Conservation (phyloP, 2,797 vertebrate genomes). For the Tangara arthus region DNA sequence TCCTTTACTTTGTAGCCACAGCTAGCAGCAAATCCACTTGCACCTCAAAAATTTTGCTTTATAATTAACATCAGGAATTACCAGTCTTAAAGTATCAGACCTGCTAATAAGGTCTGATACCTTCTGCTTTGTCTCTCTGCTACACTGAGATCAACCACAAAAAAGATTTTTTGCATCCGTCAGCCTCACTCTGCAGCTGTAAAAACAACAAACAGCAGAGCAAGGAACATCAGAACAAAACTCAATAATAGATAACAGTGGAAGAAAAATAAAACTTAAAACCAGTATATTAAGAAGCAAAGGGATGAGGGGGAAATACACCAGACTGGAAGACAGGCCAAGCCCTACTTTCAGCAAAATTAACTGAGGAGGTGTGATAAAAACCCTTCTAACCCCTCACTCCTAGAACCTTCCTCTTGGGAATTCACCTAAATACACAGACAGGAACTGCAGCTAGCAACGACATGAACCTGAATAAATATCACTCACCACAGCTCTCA, state of each 20-base stretch:
- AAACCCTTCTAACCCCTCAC: not conserved
- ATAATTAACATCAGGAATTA: not conserved
- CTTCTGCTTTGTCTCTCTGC: not conserved
- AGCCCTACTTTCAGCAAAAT: not conserved
- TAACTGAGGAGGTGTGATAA: not conserved
- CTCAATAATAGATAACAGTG: accelerated
- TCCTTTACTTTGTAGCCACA: not conserved
- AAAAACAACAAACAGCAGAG: not conserved
- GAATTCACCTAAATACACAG: not conserved
- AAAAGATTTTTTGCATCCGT: not conserved
- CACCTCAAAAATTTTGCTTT: not conserved
- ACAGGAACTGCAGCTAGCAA: not conserved
- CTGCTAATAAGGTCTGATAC: constrained; percentile 5
- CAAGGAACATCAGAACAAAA: not conserved
- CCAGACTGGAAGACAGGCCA: not conserved
- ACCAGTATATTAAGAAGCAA: not conserved
- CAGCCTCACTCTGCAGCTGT: accelerated
- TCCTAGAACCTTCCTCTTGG: not conserved
- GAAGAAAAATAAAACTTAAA: not conserved
- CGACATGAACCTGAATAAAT: not conserved
- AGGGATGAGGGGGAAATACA: not conserved
- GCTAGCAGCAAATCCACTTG: not conserved
- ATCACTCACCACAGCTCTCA: not conserved
- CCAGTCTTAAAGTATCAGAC: not conserved
- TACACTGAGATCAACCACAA: not conserved